phyloP scores from a whole-genome alignment of 2,113 vertebrate species.

The Apaloderma vittatum region DNA sequence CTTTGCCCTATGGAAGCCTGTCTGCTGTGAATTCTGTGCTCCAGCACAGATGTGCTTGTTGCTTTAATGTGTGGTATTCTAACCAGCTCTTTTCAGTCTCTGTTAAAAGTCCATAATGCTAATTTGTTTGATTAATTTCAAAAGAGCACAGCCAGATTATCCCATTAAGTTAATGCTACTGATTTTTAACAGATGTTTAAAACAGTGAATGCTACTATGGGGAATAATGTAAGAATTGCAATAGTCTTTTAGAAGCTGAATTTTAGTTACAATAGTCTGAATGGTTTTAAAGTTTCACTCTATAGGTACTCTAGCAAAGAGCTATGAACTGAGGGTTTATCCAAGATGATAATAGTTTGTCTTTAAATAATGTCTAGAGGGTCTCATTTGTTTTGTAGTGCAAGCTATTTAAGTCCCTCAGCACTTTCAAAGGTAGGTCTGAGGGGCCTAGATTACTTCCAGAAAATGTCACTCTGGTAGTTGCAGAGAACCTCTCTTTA shows the following conservation, averaged over 20 bases:
- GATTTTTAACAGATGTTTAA: constrained; percentile 70
- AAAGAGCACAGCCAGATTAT: constrained; percentile 40
- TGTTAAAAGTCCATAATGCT: constrained; percentile 64
- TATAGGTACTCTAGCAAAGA: background rate
- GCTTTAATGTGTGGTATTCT: background rate
- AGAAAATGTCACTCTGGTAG: background rate
- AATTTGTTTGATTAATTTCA: constrained; percentile 72
- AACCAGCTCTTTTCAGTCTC: constrained; percentile 24
- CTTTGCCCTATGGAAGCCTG: background rate
- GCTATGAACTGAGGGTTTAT: background rate
- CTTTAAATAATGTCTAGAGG: background rate
- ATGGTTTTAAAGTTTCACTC: background rate
- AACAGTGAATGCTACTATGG: constrained; percentile 28
- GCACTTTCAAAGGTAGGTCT: background rate
- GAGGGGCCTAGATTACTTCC: background rate
- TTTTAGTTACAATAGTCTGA: constrained; percentile 31
- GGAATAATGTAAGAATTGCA: constrained; percentile 10
- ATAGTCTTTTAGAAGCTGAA: background rate
- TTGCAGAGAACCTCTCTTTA: background rate
- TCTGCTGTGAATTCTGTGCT: background rate
- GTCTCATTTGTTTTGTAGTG: background rate
- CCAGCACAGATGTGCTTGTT: background rate
- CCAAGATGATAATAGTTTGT: constrained; percentile 2
- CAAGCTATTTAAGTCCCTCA: background rate
- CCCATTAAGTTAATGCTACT: constrained; percentile 57